Evolutionary conservation across 2,888 invertebrate genomes (phyloP), one percentile per base, ranked within the genome.

Genomic region (Oxyteleia sp.): DNA sequence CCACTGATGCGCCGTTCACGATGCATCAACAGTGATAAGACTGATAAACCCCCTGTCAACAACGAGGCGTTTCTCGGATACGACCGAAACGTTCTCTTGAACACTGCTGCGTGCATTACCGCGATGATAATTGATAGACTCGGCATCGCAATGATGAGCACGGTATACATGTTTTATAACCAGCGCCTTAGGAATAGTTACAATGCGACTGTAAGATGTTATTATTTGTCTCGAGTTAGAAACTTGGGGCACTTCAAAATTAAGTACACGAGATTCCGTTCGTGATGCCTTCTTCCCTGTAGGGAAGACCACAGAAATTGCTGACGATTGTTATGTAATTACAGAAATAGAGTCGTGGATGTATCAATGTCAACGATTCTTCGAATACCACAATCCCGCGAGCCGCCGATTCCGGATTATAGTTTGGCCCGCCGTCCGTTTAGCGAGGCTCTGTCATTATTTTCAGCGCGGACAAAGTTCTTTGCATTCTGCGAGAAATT

Each of bases 1-100:
- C n/a, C n/a, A n/a, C n/a, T n/a, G n/a, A n/a, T n/a, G n/a, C n/a
- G n/a, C n/a, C n/a, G n/a, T n/a, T n/a, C n/a, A 72, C 80, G 51
- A 80, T 80, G 72, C 66, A 66, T 80, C 80, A 66, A 80, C 64
- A 13, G 8, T 61, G 80, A 80, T 74, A 80, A 80, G 72, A 66
- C 72, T 79, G 79, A 79, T 79, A 79, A 69, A 43, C 71, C 63
- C 66, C 74, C 74, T 81, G 81, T 81, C 81, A 81, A 81, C 81
- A 61, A 47, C 61, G 66, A 80, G 64, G 72, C 80, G 80, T 53
- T 78, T 32, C 61, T 47, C 43, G 59, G 61, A 35, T 51, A 68
- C 81, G 47, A 61, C 23, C 29, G 55, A 63, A 53, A 43, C 26
- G n/a, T n/a, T n/a, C n/a, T n/a, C n/a, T n/a, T n/a, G n/a, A n/a